These are phyloP conservation scores for Eulimnadia texana DNA, from an alignment of 1,140 invertebrate species.

Conservation along the genomic window DNA sequence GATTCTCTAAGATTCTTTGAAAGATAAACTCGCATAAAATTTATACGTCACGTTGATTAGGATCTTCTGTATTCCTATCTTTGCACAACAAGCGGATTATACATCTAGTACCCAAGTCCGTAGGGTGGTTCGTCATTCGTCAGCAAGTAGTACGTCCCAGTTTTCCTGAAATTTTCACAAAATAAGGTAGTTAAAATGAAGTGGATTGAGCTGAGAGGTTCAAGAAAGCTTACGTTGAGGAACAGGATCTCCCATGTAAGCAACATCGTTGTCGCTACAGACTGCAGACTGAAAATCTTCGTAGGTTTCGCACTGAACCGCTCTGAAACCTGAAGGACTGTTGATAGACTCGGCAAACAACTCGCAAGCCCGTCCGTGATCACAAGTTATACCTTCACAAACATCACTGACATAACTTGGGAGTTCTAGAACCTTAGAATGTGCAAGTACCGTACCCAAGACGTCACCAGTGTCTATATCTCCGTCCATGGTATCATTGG, in stretches of 20 bases:
- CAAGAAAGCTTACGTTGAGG: slow-evolving; percentile 18
- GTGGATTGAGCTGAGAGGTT: background rate
- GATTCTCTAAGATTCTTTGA: no score
- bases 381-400: slow-evolving; percentile 28
- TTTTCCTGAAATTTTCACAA: background rate
- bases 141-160: slow-evolving; percentile 8
- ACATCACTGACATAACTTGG: no score
- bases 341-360: slow-evolving; percentile 37
- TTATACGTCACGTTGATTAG: no score
- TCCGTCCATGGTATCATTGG: background rate
- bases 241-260: slow-evolving; percentile 23
- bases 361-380: slow-evolving; percentile 31
- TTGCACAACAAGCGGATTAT: no score
- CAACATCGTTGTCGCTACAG: slow-evolving; percentile 29
- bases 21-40: no score
- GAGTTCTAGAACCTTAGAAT: no score
- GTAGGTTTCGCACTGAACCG: slow-evolving; percentile 33
- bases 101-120: slow-evolving; percentile 9
- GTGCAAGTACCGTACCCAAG: no score
- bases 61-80: no score
- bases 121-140: slow-evolving; percentile 11
- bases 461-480: no score
- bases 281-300: slow-evolving; percentile 43
- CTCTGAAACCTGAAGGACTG: slow-evolving; percentile 22
- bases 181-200: background rate